Evolutionary conservation across 2,888 invertebrate genomes (phyloP).

Genomic region (Eristalinus aeneus): DNA sequence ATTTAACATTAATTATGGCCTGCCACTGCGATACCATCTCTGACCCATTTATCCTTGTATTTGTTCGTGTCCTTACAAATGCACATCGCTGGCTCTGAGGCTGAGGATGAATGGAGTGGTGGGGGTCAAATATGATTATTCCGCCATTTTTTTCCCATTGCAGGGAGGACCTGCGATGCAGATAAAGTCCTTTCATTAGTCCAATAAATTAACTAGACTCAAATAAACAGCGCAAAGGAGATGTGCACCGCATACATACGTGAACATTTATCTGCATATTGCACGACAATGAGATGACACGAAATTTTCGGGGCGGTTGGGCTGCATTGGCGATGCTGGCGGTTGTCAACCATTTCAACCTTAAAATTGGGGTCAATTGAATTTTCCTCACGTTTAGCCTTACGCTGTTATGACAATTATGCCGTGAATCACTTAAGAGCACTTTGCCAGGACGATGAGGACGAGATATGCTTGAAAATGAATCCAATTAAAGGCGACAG

Average conservation of each 20-base stretch:
- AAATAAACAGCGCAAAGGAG: not conserved
- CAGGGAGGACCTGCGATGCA: not conserved
- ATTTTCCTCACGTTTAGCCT: slow-evolving; percentile 29
- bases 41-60: slow-evolving; percentile 45
- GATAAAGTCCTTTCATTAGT: slow-evolving; percentile 56
- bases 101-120: not conserved
- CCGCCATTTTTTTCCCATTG: not conserved
- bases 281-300: not conserved
- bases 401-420: not conserved
- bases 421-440: not conserved
- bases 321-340: not conserved
- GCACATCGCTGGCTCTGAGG: not conserved
- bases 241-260: not conserved
- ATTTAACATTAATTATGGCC: slow-evolving; percentile 53
- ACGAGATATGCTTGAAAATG: slow-evolving; percentile 18
- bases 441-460: not conserved
- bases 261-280: too few species aligned
- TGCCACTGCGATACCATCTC: slow-evolving; percentile 41
- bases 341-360: slow-evolving; percentile 26
- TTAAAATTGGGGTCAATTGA: slow-evolving; percentile 63
- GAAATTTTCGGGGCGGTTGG: not conserved
- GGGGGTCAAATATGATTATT: not conserved
- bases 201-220: slow-evolving; percentile 60
- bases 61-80: slow-evolving; percentile 9
- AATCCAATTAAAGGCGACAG: slow-evolving; percentile 44